A percentile compares a stretch with the other conserved stretches of the same genome.
phyloP scores from a whole-genome alignment of 1,140 invertebrate species.

The Ceratina japonica region DNA sequence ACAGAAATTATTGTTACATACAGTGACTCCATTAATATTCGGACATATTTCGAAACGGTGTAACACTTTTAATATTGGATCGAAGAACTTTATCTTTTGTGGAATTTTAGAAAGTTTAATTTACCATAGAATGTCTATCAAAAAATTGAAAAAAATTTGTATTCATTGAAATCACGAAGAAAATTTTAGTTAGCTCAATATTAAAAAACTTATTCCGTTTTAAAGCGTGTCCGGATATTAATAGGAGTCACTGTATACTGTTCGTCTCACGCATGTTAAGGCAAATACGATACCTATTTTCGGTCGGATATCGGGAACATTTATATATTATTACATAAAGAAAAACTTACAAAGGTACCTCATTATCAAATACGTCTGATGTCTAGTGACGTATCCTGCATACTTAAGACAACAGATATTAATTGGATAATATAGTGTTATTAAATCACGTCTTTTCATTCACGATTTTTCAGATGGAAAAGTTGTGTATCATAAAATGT shows the following conservation, averaged over 20 bases:
- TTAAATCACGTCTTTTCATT: constrained; percentile 36
- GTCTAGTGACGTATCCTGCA: background rate
- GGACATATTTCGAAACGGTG: too few relatives aligned
- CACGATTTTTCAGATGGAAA: constrained; percentile 7
- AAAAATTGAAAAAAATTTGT: too few relatives aligned
- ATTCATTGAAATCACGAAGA: too few relatives aligned
- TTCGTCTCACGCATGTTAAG: background rate
- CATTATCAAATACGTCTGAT: constrained; percentile 13
- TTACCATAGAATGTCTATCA: too few relatives aligned
- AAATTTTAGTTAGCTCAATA: too few relatives aligned
- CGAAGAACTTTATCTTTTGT: too few relatives aligned
- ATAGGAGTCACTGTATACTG: too few relatives aligned
- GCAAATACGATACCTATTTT: constrained; percentile 2
- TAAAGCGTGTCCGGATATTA: too few relatives aligned
- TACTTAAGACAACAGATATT: constrained; percentile 22
- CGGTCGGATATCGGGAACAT: constrained; percentile 28
- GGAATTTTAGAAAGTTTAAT: too few relatives aligned
- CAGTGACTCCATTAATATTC: too few relatives aligned
- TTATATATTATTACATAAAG: background rate
- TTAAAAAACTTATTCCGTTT: too few relatives aligned
- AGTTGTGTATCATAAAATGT: background rate
- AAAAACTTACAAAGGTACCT: constrained; percentile 35
- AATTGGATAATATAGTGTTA: constrained; percentile 22
- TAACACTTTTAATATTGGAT: too few relatives aligned
- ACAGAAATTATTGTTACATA: background rate